Evolutionary conservation across 2,797 vertebrate species (phyloP), one percentile per base, ranked within the genome.

Genomic region (Enteromius afrohamiltoni): DNA sequence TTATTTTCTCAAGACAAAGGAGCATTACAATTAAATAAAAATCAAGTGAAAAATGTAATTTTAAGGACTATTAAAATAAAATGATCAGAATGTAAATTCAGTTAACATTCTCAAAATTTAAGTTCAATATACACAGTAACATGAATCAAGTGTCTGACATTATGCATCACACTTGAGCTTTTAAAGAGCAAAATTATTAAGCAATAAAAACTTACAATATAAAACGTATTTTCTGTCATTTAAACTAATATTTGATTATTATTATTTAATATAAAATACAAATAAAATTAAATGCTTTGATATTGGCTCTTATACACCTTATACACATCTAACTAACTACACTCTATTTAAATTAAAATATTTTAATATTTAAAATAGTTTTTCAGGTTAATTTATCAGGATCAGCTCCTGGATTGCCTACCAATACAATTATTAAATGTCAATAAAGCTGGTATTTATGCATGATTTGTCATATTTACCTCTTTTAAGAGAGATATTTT

Each of bases 241-340:
- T 37, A 37, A 37, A 37, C 6, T 37, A 37, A 37, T 37, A 6
- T 34, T 34, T 37, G 7, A n/a, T n/a, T n/a, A n/a, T n/a, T n/a
- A n/a, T 5, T 40, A 47, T 42, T 77, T 47, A 31, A 77, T 77
- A 78, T 47, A 16, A 65, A 78, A 13, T 58, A 23, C 47, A 14
- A 69, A 7, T 7, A 42, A 34, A 34, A 6, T 34, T 34, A 34
- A 34, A 34, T 34, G 5, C 34, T 34, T 34, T 34, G 34, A 34
- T 34, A 37, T 37, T 6, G 34, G 34, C 34, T 37, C 34, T 37
- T 37, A 37, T 37, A 37, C 29, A 29, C 29, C 29, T 29, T 29
- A 29, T 29, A 29, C 34, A 37, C 34, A 37, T 40, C 37, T 40
- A 45, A 45, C 10, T 45, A 42, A 42, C 8, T 71, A 53, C 34